Base-by-base conservation (phyloP, 2,113 vertebrate genomes). In the Myrmecophaga tridactyla region DNA sequence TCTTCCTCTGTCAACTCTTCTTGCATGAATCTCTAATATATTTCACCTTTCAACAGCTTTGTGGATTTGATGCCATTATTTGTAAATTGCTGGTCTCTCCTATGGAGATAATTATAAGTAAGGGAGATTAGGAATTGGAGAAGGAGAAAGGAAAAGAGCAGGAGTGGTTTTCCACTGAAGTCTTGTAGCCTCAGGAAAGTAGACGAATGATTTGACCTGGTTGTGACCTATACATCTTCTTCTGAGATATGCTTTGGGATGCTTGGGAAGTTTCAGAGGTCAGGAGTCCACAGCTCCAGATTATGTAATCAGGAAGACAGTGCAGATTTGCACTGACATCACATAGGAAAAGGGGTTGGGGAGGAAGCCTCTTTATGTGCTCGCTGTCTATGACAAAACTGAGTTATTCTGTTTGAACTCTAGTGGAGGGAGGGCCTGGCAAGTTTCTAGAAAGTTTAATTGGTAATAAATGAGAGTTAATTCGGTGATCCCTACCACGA, bases 401-500 rank as follows among this genome's bases (percentile, higher is more conserved):
- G 21, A 90, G 85, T 95, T 88, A 84, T 95, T 97, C 92, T 92
- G 41, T 65, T 93, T 81, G 65, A 58, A 20, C 58, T 93, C 7
- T 92, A 31, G 0, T 46, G 23, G 43, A 94, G 92, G 84, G 63
- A 93, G 76, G 72, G 72, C 56, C 65, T 92, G 95, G 76, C n/a
- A 48, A 84, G 76, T 81, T 87, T 70, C 78, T 89, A 6, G 3
- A 91, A 76, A 90, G 60, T 34, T 60, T 29, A 36, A 94, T 75
- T 92, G 92, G 82, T 94, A 82, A 94, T 92, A 96, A 97, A 81
- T 80, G 94, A 73, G 56, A 92, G 36, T 95, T 96, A 92, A 95
- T 95, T 94, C 92, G 86, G 86, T 92, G 89, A 88, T 86, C 46
- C 53, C 73, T 82, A 77, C 82, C 73, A 63, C 73, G 67, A 90